Percentiles rank a stretch among this genome's conserved stretches.
phyloP scores from a whole-genome alignment of 2,113 vertebrate genomes.

The Pantherophis guttatus region DNA sequence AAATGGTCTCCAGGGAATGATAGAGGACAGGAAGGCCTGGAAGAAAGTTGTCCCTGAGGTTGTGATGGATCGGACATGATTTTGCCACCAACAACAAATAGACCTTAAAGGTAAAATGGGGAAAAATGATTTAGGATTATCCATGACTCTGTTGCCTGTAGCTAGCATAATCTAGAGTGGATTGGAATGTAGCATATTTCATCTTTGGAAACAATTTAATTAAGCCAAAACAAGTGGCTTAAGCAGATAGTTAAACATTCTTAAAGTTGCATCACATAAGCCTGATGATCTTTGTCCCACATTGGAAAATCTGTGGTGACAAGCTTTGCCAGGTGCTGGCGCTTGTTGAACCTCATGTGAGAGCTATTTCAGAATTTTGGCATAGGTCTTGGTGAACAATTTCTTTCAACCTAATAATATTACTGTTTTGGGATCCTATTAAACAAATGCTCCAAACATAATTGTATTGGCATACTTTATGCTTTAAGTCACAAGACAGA shows the following conservation, averaged over 20 bases:
- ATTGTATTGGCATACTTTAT: background rate
- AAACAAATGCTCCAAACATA: background rate
- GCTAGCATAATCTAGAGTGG: background rate
- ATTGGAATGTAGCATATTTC: background rate
- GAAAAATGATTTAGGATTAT: background rate
- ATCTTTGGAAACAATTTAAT: background rate
- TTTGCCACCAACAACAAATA: background rate
- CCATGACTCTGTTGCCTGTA: background rate
- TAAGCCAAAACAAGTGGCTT: background rate
- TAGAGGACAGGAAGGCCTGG: too few relatives aligned
- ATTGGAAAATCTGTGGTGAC: background rate
- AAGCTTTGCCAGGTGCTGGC: background rate
- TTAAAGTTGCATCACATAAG: background rate
- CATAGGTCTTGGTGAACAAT: background rate
- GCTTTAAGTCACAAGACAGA: background rate
- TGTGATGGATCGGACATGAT: too few relatives aligned
- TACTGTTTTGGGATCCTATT: background rate
- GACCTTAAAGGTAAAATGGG: background rate
- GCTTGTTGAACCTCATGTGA: background rate
- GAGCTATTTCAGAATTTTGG: background rate
- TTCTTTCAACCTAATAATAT: background rate
- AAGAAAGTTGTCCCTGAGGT: too few relatives aligned
- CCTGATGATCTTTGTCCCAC: background rate
- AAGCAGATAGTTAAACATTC: background rate
- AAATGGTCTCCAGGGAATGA: too few relatives aligned